These are phyloP conservation scores for Dallia pectoralis DNA, from an alignment of 2,797 vertebrate species.

Conservation along the genomic window DNA sequence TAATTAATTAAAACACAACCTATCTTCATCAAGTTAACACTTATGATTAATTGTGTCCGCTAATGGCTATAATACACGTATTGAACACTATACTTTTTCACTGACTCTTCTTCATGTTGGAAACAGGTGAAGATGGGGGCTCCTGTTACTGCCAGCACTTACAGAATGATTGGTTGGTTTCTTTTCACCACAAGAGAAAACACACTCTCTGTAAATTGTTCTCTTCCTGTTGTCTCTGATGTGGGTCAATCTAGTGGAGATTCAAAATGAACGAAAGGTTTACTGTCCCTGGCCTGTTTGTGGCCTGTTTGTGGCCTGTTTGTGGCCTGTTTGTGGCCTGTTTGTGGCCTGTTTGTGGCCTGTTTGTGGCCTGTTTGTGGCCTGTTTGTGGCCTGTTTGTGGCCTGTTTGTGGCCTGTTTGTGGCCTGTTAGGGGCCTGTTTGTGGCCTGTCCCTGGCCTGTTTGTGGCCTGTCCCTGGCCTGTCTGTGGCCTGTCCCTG, in stretches of 20 bases:
- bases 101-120: background rate
- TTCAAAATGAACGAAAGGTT: no score
- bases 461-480: no score
- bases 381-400: no score
- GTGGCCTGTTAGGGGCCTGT: no score
- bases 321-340: no score
- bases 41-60: background rate
- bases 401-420: no score
- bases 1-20: background rate
- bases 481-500: no score
- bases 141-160: background rate
- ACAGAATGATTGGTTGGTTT: background rate
- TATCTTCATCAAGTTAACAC: background rate
- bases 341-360: no score
- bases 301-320: no score
- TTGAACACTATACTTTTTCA: background rate
- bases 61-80: no score
- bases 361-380: no score
- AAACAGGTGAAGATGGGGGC: background rate
- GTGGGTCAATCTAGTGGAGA: background rate
- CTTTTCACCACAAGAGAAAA: background rate
- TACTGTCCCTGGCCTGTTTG: background rate
- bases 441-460: no score
- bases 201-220: background rate
- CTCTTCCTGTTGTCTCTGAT: background rate